A percentile compares a stretch with the other conserved stretches of the same genome.
Conservation (phyloP, 2,888 invertebrate genomes). For the Latrodectus hesperus region DNA sequence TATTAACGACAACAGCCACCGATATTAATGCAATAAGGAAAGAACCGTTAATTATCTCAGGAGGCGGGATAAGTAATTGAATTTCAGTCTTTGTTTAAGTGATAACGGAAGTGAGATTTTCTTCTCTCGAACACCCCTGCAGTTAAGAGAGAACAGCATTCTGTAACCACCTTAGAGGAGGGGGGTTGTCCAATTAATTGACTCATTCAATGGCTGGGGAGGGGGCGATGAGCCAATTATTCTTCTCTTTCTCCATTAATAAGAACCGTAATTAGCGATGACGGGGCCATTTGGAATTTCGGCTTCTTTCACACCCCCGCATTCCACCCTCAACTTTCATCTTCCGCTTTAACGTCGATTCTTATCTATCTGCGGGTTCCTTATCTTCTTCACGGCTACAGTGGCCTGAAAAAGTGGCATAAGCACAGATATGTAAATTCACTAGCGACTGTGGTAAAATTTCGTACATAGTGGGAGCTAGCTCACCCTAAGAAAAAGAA, state of each 20-base stretch:
- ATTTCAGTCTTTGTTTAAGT: background rate
- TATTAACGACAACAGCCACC: too few relatives aligned
- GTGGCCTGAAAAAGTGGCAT: background rate
- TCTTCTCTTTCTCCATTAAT: slow-evolving; percentile 50
- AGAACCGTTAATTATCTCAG: too few relatives aligned
- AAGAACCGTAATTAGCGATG: slow-evolving; percentile 56
- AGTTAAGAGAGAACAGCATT: background rate
- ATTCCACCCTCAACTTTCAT: slow-evolving; percentile 9
- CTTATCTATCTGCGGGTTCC: slow-evolving; percentile 26
- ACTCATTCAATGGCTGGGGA: background rate
- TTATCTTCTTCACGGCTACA: background rate
- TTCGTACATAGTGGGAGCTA: background rate
- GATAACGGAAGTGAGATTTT: background rate
- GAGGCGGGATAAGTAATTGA: too few relatives aligned
- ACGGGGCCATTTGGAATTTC: slow-evolving; percentile 28
- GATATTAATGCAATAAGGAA: too few relatives aligned
- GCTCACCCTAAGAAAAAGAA: too few relatives aligned
- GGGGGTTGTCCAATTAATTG: slow-evolving; percentile 29
- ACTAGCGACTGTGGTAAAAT: background rate
- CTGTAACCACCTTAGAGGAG: background rate
- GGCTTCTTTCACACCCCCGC: too few relatives aligned
- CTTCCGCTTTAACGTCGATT: slow-evolving; percentile 16
- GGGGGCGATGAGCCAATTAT: background rate
- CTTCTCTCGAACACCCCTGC: background rate
- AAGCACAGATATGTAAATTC: background rate